phyloP scores from a whole-genome alignment of 2,113 vertebrate genomes.

The Dolichotis patagonum region DNA sequence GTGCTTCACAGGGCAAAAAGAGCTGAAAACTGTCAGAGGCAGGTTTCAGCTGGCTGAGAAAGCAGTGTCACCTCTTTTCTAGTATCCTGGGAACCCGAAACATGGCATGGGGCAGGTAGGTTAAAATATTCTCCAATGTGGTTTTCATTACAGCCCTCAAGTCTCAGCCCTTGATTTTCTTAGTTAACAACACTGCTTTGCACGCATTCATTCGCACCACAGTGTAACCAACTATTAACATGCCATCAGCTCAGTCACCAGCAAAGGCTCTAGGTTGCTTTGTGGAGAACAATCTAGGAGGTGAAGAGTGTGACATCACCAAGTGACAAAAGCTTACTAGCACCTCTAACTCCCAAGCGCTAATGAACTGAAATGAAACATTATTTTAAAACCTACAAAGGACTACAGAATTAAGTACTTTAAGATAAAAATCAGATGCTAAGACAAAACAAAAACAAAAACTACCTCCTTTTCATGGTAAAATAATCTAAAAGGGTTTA shows the following conservation, averaged over 20 bases:
- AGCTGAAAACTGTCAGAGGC: slow-evolving; percentile 8
- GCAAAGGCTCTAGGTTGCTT: neutral
- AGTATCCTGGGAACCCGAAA: neutral
- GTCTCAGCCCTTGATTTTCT: neutral
- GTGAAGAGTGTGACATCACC: neutral
- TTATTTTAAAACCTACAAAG: slow-evolving; percentile 26
- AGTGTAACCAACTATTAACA: neutral
- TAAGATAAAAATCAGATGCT: slow-evolving; percentile 47
- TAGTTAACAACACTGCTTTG: neutral
- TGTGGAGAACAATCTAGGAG: neutral
- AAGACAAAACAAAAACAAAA: slow-evolving; percentile 31
- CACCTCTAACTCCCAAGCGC: neutral
- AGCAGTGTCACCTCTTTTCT: neutral
- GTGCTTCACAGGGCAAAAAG: neutral
- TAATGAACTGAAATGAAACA: slow-evolving; percentile 20
- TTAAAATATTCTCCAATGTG: neutral
- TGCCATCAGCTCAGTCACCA: neutral
- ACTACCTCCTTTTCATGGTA: neutral
- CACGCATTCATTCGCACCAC: neutral
- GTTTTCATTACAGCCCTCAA: neutral
- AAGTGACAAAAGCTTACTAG: neutral
- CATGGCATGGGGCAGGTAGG: neutral
- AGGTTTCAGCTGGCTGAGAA: slow-evolving; percentile 4
- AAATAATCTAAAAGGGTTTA: slow-evolving; percentile 27
- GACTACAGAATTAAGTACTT: slow-evolving; percentile 47